These are phyloP conservation scores for Melopsittacus undulatus DNA, from an alignment of 2,797 vertebrate genomes.

Conservation along the genomic window DNA sequence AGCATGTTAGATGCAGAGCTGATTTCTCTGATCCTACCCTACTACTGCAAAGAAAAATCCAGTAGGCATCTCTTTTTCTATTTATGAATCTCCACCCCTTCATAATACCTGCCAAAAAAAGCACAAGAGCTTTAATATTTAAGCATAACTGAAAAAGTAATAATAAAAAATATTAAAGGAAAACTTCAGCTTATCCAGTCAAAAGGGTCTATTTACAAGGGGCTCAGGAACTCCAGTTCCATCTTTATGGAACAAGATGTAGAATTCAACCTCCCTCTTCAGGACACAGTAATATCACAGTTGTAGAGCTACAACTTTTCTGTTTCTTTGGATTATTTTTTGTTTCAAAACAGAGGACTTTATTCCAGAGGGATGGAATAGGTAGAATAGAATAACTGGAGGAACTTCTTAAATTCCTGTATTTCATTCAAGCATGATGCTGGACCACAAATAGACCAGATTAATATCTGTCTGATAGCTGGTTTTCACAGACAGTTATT, in stretches of 20 bases:
- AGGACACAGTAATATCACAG: neutral
- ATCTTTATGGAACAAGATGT: neutral
- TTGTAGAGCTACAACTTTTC: neutral
- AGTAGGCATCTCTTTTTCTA: neutral
- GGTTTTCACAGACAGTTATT: neutral
- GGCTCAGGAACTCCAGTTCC: neutral
- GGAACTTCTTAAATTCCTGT: neutral
- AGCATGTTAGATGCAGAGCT: fast-evolving
- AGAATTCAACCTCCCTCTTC: neutral
- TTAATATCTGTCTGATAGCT: neutral
- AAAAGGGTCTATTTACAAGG: neutral
- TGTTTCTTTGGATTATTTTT: neutral
- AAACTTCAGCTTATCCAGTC: neutral
- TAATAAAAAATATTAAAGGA: neutral
- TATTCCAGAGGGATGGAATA: neutral
- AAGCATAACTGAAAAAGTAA: neutral
- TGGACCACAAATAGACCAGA: neutral
- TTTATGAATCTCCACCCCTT: neutral
- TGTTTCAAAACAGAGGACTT: neutral
- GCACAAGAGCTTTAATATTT: neutral
- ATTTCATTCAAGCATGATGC: neutral
- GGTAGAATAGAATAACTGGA: neutral
- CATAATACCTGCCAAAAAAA: neutral
- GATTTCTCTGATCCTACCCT: neutral
- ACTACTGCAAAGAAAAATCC: neutral